A percentile compares a stretch with the other conserved stretches of the same genome.
These are phyloP conservation scores for Tamias sibiricus DNA, from an alignment of 2,113 vertebrate species.

Conservation along the genomic window DNA sequence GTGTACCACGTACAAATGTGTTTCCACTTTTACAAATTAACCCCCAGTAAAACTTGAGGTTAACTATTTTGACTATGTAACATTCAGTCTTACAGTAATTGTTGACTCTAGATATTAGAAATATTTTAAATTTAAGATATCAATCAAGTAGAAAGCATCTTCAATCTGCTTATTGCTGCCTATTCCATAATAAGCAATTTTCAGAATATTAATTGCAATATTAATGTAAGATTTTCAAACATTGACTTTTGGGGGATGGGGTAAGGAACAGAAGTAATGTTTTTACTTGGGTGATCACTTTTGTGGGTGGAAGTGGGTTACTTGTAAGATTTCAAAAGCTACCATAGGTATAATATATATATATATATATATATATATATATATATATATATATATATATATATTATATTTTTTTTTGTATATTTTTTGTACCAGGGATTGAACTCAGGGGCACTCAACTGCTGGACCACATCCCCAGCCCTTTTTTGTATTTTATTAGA, in stretches of 20 bases:
- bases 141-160: no score
- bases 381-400: no score
- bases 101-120: neutral
- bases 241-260: neutral
- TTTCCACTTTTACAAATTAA: neutral
- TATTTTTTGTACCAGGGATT: no score
- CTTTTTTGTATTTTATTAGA: no score
- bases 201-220: neutral
- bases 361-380: no score
- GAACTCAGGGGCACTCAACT: no score
- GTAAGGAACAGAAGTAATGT: neutral
- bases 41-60: neutral
- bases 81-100: neutral
- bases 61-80: conserved; percentile 10
- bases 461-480: no score
- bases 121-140: conserved; percentile 2
- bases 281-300: conserved; percentile 27
- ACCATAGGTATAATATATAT: no score
- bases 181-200: neutral
- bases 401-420: no score
- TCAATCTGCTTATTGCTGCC: neutral
- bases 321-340: neutral
- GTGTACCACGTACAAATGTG: neutral
- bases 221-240: neutral
- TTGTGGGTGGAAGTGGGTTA: conserved; percentile 1